Percentiles rank a stretch among this genome's conserved stretches.
Evolutionary conservation across 2,888 invertebrate genomes (phyloP).

Genomic region (Polietes domitor): DNA sequence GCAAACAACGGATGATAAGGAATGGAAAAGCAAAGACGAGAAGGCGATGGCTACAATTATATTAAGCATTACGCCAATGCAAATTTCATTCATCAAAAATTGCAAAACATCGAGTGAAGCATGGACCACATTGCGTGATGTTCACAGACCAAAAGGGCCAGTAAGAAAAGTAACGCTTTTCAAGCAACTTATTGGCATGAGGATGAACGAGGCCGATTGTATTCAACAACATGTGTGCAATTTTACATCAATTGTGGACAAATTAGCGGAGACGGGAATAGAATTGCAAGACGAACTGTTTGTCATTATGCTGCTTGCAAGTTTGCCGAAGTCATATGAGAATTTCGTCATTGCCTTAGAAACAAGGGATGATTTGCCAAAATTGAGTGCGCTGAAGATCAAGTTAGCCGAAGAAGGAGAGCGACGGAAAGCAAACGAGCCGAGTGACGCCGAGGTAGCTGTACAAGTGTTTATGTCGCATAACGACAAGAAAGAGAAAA

Average conservation of each 20-base stretch:
- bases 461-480: slow-evolving; percentile 51
- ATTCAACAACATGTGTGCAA: slow-evolving; percentile 34
- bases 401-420: slow-evolving; percentile 58
- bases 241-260: slow-evolving; percentile 37
- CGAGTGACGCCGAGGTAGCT: slow-evolving; percentile 21
- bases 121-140: slow-evolving; percentile 43
- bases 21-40: slow-evolving; percentile 43
- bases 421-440: slow-evolving; percentile 35
- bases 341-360: slow-evolving; percentile 61
- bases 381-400: slow-evolving; percentile 44
- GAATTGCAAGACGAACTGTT: slow-evolving; percentile 53
- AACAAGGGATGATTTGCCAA: slow-evolving; percentile 56
- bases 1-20: neutral
- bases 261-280: slow-evolving; percentile 54
- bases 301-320: slow-evolving; percentile 54
- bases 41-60: slow-evolving; percentile 53
- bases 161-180: slow-evolving; percentile 58
- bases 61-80: slow-evolving; percentile 42
- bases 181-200: slow-evolving; percentile 45
- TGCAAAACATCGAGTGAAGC: slow-evolving; percentile 47
- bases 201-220: slow-evolving; percentile 37
- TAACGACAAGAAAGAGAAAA: neutral
- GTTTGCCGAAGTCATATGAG: slow-evolving; percentile 60
- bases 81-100: slow-evolving; percentile 45
- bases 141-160: slow-evolving; percentile 55